Conservation (phyloP, 1,140 invertebrate genomes). For the Formica exsecta region DNA sequence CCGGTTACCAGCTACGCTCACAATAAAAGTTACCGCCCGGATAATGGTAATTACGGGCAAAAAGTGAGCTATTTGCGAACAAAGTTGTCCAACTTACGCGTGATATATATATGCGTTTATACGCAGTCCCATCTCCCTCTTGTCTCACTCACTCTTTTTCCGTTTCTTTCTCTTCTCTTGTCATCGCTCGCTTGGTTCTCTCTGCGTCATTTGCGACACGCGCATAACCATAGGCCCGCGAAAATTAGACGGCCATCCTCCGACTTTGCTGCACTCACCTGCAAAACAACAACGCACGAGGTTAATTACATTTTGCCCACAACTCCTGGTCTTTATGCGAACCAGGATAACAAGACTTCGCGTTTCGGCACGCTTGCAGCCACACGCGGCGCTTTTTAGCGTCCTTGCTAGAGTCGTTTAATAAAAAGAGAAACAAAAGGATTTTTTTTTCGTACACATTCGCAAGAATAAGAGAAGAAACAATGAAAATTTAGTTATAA, state of each 20-base stretch:
- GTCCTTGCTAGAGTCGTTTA: not conserved
- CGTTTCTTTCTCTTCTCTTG: not conserved
- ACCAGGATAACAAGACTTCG: conserved; percentile 21
- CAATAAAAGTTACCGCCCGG: conserved; percentile 10
- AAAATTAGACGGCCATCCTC: conserved; percentile 44
- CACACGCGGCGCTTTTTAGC: conserved; percentile 7
- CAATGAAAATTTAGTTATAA: not conserved
- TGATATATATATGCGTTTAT: conserved; percentile 18
- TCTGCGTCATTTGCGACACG: conserved; percentile 38
- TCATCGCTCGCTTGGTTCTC: not conserved
- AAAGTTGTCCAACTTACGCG: conserved; percentile 46
- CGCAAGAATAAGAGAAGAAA: not conserved
- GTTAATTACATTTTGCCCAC: conserved; percentile 49
- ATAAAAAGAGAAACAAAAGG: not conserved
- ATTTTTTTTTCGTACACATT: not conserved
- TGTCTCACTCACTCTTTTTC: not conserved
- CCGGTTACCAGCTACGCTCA: not conserved
- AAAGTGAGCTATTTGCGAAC: conserved; percentile 45
- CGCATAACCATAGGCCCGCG: conserved; percentile 48
- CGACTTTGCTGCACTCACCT: conserved; percentile 52
- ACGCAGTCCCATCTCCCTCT: not conserved
- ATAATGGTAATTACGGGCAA: conserved; percentile 16
- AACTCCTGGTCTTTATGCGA: conserved; percentile 32
- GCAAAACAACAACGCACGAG: conserved; percentile 32
- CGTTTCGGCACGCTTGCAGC: not conserved